Conservation (phyloP, 1,140 invertebrate species). For the Heterodera schachtii region DNA sequence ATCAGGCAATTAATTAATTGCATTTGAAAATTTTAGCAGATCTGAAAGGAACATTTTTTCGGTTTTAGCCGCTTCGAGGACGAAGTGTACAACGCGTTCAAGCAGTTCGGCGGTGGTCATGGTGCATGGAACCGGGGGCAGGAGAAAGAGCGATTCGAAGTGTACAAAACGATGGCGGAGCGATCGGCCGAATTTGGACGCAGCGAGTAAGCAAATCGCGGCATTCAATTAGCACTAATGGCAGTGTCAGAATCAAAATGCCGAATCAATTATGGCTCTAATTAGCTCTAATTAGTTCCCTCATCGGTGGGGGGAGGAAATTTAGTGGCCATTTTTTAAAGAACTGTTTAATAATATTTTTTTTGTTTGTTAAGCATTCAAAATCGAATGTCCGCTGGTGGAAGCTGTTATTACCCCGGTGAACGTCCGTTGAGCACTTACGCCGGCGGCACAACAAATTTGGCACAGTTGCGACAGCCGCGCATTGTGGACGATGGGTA, state of each 20-base stretch:
- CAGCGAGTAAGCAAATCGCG: neutral
- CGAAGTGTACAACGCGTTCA: conserved; percentile 44
- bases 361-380: neutral
- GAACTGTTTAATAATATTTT: neutral
- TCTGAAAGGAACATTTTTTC: neutral
- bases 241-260: too few species aligned
- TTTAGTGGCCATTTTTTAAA: neutral
- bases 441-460: conserved; percentile 3
- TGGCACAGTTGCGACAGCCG: neutral
- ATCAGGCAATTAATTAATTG: conserved; percentile 9
- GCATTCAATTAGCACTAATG: too few species aligned
- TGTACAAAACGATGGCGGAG: conserved; percentile 63
- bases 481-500: conserved; percentile 19
- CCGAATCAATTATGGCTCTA: too few species aligned
- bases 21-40: too few species aligned
- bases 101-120: conserved; percentile 20
- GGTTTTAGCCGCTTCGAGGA: conserved; percentile 36
- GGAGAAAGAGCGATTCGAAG: conserved; percentile 56
- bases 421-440: conserved; percentile 43
- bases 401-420: conserved; percentile 36
- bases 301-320: too few species aligned
- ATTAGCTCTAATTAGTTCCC: too few species aligned
- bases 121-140: neutral
- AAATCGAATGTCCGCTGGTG: conserved; percentile 23
- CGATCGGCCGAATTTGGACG: conserved; percentile 51